A percentile compares a stretch with the other conserved stretches of the same genome.
Conservation (phyloP, 2,888 invertebrate genomes). For the Apamea crenata region DNA sequence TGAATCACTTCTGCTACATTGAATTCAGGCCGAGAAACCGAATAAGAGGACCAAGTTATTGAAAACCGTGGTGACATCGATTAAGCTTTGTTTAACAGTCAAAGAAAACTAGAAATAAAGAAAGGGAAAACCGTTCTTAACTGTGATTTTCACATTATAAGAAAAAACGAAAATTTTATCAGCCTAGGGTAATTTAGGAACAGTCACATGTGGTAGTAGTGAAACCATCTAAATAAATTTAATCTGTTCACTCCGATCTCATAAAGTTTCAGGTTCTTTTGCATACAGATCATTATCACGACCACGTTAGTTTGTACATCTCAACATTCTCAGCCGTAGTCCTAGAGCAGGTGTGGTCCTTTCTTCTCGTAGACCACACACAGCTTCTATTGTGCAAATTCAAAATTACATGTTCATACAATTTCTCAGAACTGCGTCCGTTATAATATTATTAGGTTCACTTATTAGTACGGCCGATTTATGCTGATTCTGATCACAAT, state of each 20-base stretch:
- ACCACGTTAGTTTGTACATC: conserved; percentile 5
- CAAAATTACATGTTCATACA: conserved; percentile 6
- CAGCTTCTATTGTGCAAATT: conserved; percentile 22
- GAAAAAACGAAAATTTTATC: too few relatives aligned
- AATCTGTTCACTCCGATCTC: neutral
- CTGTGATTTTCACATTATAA: too few relatives aligned
- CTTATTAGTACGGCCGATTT: conserved; percentile 46
- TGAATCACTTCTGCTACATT: neutral
- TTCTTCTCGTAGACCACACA: conserved; percentile 45
- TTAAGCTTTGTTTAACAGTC: neutral
- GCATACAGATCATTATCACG: conserved; percentile 1
- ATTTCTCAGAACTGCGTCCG: conserved; percentile 23
- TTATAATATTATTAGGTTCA: conserved; percentile 43
- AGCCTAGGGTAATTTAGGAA: too few relatives aligned
- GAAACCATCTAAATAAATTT: neutral
- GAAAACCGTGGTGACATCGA: neutral
- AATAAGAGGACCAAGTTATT: neutral
- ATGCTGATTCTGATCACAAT: conserved; percentile 58
- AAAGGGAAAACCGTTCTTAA: too few relatives aligned
- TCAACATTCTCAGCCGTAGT: neutral
- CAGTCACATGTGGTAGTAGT: too few relatives aligned
- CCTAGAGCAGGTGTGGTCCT: conserved; percentile 7
- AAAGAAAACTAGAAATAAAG: neutral
- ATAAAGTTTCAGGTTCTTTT: neutral
- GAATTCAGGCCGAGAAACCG: neutral